Percentiles rank a stretch among this genome's conserved stretches.
Evolutionary conservation across 2,888 invertebrate genomes (phyloP).

Genomic region (Diadegma fenestrale): DNA sequence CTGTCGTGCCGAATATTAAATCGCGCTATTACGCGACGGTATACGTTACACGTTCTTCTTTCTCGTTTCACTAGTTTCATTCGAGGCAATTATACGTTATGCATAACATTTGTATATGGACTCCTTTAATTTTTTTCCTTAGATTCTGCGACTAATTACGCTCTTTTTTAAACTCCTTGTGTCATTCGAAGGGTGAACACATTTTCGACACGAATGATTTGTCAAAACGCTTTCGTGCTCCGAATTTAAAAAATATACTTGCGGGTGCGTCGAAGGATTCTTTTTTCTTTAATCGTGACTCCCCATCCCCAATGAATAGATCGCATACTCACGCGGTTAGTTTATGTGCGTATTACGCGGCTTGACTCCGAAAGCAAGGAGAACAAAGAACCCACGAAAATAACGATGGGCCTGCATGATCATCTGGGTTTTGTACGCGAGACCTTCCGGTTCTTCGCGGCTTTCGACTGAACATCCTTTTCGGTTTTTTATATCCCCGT

Average conservation of each 20-base stretch:
- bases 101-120: conserved; percentile 9
- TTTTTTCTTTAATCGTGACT: conserved; percentile 33
- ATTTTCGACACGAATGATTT: conserved; percentile 26
- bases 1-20: conserved; percentile 77
- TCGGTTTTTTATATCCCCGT: background rate
- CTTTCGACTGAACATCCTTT: background rate
- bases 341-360: conserved; percentile 42
- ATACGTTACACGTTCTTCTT: conserved; percentile 55
- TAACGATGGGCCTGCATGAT: conserved; percentile 12
- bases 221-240: conserved; percentile 20
- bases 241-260: conserved; percentile 9
- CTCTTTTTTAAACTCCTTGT: background rate
- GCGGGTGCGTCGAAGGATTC: background rate
- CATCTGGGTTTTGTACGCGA: conserved; percentile 5
- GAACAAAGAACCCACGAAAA: conserved; percentile 42
- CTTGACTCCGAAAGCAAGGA: conserved; percentile 22
- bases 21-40: conserved; percentile 71
- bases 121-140: background rate
- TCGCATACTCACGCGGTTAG: conserved; percentile 17
- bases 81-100: conserved; percentile 18
- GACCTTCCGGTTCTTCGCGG: conserved; percentile 26
- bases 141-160: background rate
- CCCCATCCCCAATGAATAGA: conserved; percentile 11
- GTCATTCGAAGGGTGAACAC: background rate
- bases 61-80: conserved; percentile 37